Evolutionary conservation across 2,113 vertebrate species (phyloP), one percentile per base, ranked within the genome.

Genomic region (Gasterosteus nipponicus): DNA sequence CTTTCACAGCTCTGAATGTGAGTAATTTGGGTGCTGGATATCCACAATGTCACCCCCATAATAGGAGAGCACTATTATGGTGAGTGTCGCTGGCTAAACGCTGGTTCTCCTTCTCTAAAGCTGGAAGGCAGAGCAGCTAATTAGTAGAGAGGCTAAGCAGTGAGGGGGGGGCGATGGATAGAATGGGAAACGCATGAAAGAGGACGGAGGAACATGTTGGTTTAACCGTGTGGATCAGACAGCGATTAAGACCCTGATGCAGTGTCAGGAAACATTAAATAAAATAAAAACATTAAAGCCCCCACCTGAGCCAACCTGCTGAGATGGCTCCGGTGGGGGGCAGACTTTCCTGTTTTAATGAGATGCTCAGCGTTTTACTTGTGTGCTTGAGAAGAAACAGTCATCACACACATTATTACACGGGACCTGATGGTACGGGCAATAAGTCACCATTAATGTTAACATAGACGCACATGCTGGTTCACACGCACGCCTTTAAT

Each of bases 331-430:
- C 77, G 69, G 46, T 18, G 46, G 16, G 7, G 6, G 69, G 35
- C 61, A 63, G 57, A 35, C 59, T 63, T 71, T 72, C 70, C 35
- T 78, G 35, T 75, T 83, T 78, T 68, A 84, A 82, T 82, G 73
- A 78, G 4, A 19, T 56, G 46, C 7, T 75, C 33, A 35, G 33
- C 33, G 33, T 35, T 35, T 26, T 26, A 26, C 22, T 26, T 19
- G 38, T 31, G 3, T 33, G 58, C 9, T n/a, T 67, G 39, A 46
- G 35, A 66, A 33, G 33, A 78, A 69, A 49, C 54, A 56, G 22
- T 73, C 42, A 64, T 67, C 22, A 38, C 11, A 46, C 22, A 57
- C n/a, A 47, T 68, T 58, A 26, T 26, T 26, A 26, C 22, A 26
- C 22, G 1, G 22, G 22, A 26, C 22, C 22, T 1, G 22, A 26